Evolutionary conservation across 2,888 invertebrate genomes (phyloP).

Genomic region (Schrankia costaestrigalis): DNA sequence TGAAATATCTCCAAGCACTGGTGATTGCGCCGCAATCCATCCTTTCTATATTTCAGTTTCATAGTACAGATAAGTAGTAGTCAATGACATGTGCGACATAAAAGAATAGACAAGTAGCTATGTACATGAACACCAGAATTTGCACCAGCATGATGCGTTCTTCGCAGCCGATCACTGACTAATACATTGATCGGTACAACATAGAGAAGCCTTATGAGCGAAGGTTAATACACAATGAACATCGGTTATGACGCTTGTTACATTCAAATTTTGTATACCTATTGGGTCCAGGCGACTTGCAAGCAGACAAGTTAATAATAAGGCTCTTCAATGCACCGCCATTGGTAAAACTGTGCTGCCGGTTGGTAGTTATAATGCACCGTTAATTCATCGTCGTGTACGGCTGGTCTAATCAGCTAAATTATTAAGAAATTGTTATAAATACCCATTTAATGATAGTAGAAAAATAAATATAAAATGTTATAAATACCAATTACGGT

Average conservation of each 20-base stretch:
- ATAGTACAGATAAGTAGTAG: slow-evolving; percentile 60
- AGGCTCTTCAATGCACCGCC: too few species aligned
- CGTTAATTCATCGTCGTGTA: too few species aligned
- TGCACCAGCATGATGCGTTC: slow-evolving; percentile 69
- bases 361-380: too few species aligned
- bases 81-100: slow-evolving; percentile 75
- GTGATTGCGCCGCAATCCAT: slow-evolving; percentile 1
- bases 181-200: slow-evolving; percentile 16
- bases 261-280: too few species aligned
- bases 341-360: too few species aligned
- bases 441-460: too few species aligned
- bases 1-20: slow-evolving; percentile 32
- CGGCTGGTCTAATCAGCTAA: too few species aligned
- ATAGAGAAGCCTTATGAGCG: slow-evolving; percentile 37
- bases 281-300: too few species aligned
- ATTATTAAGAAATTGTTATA: too few species aligned
- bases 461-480: too few species aligned
- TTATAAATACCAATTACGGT: too few species aligned
- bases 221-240: slow-evolving; percentile 35
- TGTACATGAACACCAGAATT: slow-evolving; percentile 76
- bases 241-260: neutral
- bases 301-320: too few species aligned
- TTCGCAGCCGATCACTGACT: slow-evolving; percentile 29
- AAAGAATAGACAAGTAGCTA: slow-evolving; percentile 70
- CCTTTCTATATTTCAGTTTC: slow-evolving; percentile 13